Percentiles rank a stretch among this genome's conserved stretches.
These are phyloP conservation scores for Strix uralensis DNA, from an alignment of 2,113 vertebrate species.

Conservation along the genomic window DNA sequence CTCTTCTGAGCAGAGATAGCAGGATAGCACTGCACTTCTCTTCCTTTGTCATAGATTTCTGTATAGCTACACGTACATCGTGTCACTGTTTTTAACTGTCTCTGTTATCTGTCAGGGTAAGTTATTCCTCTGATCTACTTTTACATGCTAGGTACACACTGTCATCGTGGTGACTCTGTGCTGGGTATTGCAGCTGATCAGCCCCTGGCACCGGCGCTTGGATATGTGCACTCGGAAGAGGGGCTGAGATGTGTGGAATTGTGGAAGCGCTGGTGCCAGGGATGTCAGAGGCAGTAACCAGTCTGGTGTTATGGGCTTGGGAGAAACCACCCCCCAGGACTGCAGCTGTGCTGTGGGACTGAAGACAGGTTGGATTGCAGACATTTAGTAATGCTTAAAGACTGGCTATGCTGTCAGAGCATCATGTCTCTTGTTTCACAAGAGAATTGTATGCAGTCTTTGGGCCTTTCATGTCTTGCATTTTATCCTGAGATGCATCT, in stretches of 20 bases:
- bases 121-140: background rate
- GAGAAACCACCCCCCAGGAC: background rate
- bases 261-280: background rate
- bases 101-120: background rate
- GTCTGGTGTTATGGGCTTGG: background rate
- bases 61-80: background rate
- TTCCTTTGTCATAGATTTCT: background rate
- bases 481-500: background rate
- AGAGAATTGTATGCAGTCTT: background rate
- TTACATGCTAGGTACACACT: background rate
- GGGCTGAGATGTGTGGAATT: fast-evolving
- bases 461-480: background rate
- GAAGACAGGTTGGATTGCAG: background rate
- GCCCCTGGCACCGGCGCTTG: fast-evolving
- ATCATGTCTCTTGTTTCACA: background rate
- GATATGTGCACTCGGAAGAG: fast-evolving
- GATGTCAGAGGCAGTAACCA: background rate
- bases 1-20: background rate
- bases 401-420: background rate
- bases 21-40: background rate
- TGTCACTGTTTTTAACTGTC: background rate
- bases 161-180: fast-evolving
- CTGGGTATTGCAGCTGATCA: background rate
- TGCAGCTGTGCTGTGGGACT: background rate
- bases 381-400: background rate